phyloP scores from a whole-genome alignment of 2,888 invertebrate genomes.

The Esperia sulphurella region DNA sequence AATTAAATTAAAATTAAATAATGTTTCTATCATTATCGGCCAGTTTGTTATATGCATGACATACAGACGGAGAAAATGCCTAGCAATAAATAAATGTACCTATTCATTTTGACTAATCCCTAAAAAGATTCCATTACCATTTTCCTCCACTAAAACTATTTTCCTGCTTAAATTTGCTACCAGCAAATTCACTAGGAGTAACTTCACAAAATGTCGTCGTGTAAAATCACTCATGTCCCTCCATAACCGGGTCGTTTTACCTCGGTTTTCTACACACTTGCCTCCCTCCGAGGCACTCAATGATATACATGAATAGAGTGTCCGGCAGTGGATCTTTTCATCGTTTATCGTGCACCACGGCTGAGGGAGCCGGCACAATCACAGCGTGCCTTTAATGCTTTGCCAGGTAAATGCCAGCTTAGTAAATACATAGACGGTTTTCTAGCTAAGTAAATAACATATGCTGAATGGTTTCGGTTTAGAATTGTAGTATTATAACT shows the following conservation, averaged over 20 bases:
- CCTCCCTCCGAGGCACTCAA: slow-evolving; percentile 41
- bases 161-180: background rate
- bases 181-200: too few species aligned
- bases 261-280: slow-evolving; percentile 54
- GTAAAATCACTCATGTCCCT: background rate
- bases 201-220: background rate
- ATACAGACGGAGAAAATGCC: too few species aligned
- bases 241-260: background rate
- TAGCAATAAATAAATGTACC: too few species aligned
- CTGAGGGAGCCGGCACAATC: slow-evolving; percentile 54
- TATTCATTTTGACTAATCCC: too few species aligned
- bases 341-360: slow-evolving; percentile 53
- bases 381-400: slow-evolving; percentile 39
- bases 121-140: too few species aligned
- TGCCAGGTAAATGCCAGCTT: slow-evolving; percentile 35
- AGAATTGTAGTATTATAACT: too few species aligned
- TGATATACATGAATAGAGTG: slow-evolving; percentile 69
- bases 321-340: slow-evolving; percentile 64
- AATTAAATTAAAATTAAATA: too few species aligned
- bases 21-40: too few species aligned
- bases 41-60: too few species aligned
- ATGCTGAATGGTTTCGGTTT: too few species aligned
- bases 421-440: background rate
- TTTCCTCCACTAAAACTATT: background rate
- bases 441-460: too few species aligned